Evolutionary conservation across 2,888 invertebrate genomes (phyloP), one percentile per base, ranked within the genome.

Genomic region (Xestoiulus laeticollis): DNA sequence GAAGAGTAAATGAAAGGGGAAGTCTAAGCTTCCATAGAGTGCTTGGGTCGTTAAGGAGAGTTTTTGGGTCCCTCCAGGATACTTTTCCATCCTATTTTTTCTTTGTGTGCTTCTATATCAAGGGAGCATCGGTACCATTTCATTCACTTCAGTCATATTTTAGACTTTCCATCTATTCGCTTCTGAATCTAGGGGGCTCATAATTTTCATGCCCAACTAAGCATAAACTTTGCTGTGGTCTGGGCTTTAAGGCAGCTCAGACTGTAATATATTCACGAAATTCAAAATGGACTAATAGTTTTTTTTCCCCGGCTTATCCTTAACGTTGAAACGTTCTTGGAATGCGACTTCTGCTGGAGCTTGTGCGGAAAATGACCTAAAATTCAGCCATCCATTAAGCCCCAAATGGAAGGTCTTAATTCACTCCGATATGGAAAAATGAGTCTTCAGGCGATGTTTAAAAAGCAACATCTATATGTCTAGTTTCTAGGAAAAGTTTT

Each of bases 1-100:
- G 78, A 78, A 78, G 78, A 78, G 78, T 78, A 78, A 78, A 78
- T 78, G 78, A 78, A 78, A 30, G 78, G 78, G 78, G 78, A 38
- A 78, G 78, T 78, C 78, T 78, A 78, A 78, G 78, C 78, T 78
- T 78, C 78, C 78, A 10, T 26, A 26, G 68, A 68, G 68, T 68
- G 68, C 68, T 68, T 68, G 10, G 68, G 68, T 68, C 68, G 68
- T 68, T 68, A 68, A 14, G 68, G 68, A 68, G 68, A 68, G 68
- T 68, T 68, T 68, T 26, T 68, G 68, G 68, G 68, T 68, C 68
- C 68, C 68, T 68, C 68, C 68, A 68, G 68, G 68, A 26, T 68
- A 68, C 68, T 68, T 68, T 68, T 68, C 68, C 68, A 68, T 68
- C 26, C 68, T 68, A 3, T 68, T 68, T 68, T 68, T 68, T 68